Evolutionary conservation across 2,113 vertebrate species (phyloP), one percentile per base, ranked within the genome.

Genomic region (Chloebia gouldiae): DNA sequence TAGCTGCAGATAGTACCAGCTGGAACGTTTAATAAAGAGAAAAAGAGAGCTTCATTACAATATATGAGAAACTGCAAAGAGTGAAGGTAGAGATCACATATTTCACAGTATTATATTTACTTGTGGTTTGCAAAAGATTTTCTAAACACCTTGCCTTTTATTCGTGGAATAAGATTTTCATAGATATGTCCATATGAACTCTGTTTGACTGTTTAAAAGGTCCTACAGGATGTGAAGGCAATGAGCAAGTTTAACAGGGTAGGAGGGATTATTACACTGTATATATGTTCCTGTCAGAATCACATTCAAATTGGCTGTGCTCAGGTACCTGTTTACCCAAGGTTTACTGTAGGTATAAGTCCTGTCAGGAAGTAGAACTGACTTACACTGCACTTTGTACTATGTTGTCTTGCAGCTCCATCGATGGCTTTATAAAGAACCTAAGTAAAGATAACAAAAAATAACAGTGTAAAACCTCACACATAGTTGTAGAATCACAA

Each of bases 181-280:
- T 40, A 31, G 27, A 45, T 53, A 7, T 31, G 23, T 86, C 42
- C 18, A 1, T 63, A 14, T 37, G 56, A 88, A 63, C 90, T 85
- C 33, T 81, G 5, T 49, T 47, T 66, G 22, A 44, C n/a, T 86
- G 6, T 78, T 65, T 88, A 68, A 73, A 81, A 73, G 4, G 7
- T 86, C 79, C 39, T 47, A 10, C 37, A 69, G 59, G 18, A 40
- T 64, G n/a, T 47, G 68, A 86, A 81, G 16, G 18, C 56, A 53
- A 24, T 42, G 44, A 56, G 22, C 0, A 0, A 45, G 23, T 83
- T 93, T 35, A 81, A 59, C 20, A 59, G 31, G 9, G 0, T 49
- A 61, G 35, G 60, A 78, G 10, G 42, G 12, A 66, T 83, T 65
- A 53, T 25, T 72, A 4, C 37, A 24, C 13, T 65, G 53, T 80